A percentile compares a stretch with the other conserved stretches of the same genome.
These are phyloP conservation scores for Cygnus buccinator DNA, from an alignment of 2,113 vertebrate genomes.

Conservation along the genomic window DNA sequence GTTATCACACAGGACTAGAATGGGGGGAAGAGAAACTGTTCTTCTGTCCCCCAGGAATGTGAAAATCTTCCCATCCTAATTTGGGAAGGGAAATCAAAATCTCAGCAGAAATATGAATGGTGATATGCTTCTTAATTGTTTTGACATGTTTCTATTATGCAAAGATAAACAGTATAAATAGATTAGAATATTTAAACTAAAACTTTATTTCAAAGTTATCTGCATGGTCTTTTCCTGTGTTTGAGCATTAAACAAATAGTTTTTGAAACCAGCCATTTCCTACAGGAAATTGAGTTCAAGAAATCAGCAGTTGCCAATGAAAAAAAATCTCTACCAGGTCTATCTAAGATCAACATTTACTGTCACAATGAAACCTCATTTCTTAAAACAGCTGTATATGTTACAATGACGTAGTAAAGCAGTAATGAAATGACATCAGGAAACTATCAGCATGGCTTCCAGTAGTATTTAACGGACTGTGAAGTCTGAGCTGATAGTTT, in stretches of 20 bases:
- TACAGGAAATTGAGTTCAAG: not conserved
- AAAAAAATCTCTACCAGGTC: not conserved
- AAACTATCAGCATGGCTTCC: not conserved
- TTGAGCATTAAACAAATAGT: conserved; percentile 1
- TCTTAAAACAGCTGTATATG: not conserved
- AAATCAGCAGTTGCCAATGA: not conserved
- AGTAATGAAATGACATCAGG: not conserved
- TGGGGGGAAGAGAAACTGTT: not conserved
- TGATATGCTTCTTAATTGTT: not conserved
- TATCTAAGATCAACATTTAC: not conserved
- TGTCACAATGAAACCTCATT: not conserved
- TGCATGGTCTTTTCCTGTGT: conserved; percentile 6
- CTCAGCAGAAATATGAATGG: not conserved
- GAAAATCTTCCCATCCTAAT: not conserved
- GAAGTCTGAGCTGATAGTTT: not conserved
- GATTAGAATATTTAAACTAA: not conserved
- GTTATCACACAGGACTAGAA: not conserved
- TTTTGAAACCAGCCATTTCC: not conserved
- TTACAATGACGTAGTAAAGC: not conserved
- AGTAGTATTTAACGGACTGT: not conserved
- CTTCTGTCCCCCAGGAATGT: not conserved
- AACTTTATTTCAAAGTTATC: not conserved
- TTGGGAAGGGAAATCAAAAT: not conserved
- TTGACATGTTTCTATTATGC: not conserved
- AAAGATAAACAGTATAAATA: not conserved